Percentiles rank a stretch among this genome's conserved stretches.
phyloP scores from a whole-genome alignment of 2,113 vertebrate genomes.

The Chrysemys picta region DNA sequence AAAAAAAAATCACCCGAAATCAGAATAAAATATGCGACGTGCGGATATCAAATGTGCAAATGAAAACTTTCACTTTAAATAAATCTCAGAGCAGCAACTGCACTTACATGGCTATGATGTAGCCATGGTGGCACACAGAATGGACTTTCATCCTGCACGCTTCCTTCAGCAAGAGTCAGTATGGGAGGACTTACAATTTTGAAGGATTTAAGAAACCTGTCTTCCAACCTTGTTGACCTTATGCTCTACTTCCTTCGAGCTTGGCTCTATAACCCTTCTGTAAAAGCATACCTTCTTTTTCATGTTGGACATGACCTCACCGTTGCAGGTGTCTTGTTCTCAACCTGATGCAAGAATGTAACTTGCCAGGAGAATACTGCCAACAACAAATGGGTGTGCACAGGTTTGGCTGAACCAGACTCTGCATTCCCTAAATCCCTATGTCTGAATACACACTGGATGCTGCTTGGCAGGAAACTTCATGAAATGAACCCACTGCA shows the following conservation, averaged over 20 bases:
- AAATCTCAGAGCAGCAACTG: not conserved
- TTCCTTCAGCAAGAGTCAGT: not conserved
- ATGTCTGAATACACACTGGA: not conserved
- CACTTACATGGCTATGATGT: not conserved
- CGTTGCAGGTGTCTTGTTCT: not conserved
- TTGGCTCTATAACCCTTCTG: not conserved
- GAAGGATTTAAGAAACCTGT: not conserved
- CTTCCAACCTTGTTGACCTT: not conserved
- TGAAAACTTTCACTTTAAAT: not conserved
- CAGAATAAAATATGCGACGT: not conserved
- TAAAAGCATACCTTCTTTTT: not conserved
- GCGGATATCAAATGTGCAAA: not conserved
- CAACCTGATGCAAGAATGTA: not conserved
- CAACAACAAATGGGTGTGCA: not conserved
- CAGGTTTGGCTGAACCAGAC: not conserved
- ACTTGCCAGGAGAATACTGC: not conserved
- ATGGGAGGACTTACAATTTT: not conserved
- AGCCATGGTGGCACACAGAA: too few species aligned
- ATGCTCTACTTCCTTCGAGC: not conserved
- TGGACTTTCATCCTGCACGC: not conserved
- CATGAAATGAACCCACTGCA: not conserved
- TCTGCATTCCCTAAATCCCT: not conserved
- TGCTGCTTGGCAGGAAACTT: not conserved
- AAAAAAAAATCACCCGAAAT: not conserved
- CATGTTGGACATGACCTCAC: not conserved